These are phyloP conservation scores for Alcedo atthis DNA, from an alignment of 2,797 vertebrate genomes.

Conservation along the genomic window DNA sequence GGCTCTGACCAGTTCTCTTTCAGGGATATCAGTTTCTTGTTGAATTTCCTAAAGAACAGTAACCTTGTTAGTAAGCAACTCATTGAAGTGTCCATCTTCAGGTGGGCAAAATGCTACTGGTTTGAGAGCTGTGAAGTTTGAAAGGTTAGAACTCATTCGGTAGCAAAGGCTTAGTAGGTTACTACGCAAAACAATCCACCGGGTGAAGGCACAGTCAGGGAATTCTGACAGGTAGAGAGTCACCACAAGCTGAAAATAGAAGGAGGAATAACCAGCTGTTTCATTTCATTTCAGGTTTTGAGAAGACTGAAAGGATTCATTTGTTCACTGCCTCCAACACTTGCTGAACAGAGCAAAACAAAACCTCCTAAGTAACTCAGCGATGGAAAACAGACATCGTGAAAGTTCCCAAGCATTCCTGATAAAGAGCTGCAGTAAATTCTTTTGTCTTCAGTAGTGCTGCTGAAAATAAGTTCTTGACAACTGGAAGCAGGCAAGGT, in stretches of 20 bases:
- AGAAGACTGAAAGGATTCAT: not conserved
- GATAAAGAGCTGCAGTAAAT: not conserved
- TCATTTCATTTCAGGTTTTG: not conserved
- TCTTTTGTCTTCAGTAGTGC: not conserved
- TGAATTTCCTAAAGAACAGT: constrained; percentile 90
- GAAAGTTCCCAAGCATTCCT: not conserved
- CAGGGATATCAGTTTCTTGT: constrained; percentile 96
- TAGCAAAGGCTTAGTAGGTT: not conserved
- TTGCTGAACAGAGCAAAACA: not conserved
- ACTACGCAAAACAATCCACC: not conserved
- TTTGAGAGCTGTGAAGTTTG: not conserved
- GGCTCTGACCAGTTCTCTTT: constrained; percentile 94
- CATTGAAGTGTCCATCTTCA: not conserved
- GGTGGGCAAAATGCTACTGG: not conserved
- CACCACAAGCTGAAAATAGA: not conserved
- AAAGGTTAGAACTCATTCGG: not conserved
- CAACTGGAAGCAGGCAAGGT: not conserved
- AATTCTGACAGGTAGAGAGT: not conserved
- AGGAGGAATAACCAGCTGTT: not conserved
- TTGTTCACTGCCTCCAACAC: not conserved
- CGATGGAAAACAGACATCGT: not conserved
- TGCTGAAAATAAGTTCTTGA: not conserved
- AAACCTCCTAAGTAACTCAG: not conserved
- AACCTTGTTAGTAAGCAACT: not conserved
- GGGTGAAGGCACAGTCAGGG: not conserved